phyloP scores from a whole-genome alignment of 2,113 vertebrate genomes.

The Dipodomys merriami region DNA sequence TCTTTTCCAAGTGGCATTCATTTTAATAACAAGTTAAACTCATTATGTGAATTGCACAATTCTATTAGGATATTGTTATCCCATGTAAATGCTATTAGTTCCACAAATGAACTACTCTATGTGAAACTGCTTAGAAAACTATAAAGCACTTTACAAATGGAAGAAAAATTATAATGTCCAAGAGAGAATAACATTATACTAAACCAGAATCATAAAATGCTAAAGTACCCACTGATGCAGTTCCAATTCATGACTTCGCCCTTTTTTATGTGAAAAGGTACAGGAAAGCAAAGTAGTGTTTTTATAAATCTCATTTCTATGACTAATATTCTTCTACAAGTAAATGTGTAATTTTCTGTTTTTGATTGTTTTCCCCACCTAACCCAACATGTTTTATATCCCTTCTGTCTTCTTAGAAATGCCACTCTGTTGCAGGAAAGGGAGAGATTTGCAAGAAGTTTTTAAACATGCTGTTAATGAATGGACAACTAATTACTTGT shows the following conservation, averaged over 20 bases:
- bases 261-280: constrained; percentile 62
- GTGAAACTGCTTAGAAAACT: constrained; percentile 78
- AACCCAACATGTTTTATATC: constrained; percentile 66
- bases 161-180: constrained; percentile 78
- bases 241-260: constrained; percentile 35
- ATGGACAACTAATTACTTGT: constrained; percentile 73
- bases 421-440: constrained; percentile 30
- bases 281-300: constrained; percentile 53
- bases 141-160: constrained; percentile 76
- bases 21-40: constrained; percentile 75
- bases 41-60: constrained; percentile 71
- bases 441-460: constrained; percentile 61
- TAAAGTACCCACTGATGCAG: constrained; percentile 58
- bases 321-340: constrained; percentile 62
- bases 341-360: constrained; percentile 61
- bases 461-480: constrained; percentile 72
- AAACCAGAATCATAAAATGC: constrained; percentile 74
- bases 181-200: constrained; percentile 70
- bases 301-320: constrained; percentile 63
- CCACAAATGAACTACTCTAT: constrained; percentile 76
- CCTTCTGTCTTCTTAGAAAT: constrained; percentile 72
- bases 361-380: constrained; percentile 68
- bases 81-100: constrained; percentile 75
- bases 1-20: constrained; percentile 66
- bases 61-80: constrained; percentile 79